Evolutionary conservation across 2,113 vertebrate genomes (phyloP).

Genomic region (Phoxinus phoxinus): DNA sequence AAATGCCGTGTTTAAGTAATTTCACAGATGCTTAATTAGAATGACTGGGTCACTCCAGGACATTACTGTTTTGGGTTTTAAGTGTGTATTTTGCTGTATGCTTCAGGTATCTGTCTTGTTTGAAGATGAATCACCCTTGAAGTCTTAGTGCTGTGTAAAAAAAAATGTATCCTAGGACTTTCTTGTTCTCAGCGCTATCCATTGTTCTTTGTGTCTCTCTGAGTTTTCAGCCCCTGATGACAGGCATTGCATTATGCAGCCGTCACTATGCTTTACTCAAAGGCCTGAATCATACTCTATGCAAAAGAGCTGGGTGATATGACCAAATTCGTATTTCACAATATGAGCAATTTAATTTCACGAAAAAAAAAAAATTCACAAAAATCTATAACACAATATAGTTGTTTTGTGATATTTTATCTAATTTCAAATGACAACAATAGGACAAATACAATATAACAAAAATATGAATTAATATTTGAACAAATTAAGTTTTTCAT

Average conservation of each 20-base stretch:
- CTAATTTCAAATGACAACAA: no score
- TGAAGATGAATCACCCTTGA: slow-evolving; percentile 26
- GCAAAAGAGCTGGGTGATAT: no score
- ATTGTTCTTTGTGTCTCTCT: slow-evolving; percentile 10
- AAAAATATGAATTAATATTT: no score
- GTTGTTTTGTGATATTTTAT: no score
- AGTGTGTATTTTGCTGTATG: neutral
- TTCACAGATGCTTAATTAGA: neutral
- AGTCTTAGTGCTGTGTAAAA: neutral
- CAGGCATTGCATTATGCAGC: neutral
- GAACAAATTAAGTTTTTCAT: no score
- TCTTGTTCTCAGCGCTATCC: neutral
- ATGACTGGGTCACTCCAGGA: neutral
- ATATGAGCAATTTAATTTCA: no score
- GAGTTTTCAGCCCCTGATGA: slow-evolving; percentile 10
- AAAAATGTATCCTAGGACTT: slow-evolving; percentile 14
- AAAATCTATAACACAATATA: no score
- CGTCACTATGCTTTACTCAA: neutral
- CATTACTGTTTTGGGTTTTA: neutral
- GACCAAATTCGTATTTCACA: no score
- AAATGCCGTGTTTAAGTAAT: neutral
- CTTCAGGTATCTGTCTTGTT: slow-evolving; percentile 6
- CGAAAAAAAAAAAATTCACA: no score
- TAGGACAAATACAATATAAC: no score
- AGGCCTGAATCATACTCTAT: neutral